phyloP scores from a whole-genome alignment of 1,140 invertebrate genomes.

The Neodiprion lecontei region DNA sequence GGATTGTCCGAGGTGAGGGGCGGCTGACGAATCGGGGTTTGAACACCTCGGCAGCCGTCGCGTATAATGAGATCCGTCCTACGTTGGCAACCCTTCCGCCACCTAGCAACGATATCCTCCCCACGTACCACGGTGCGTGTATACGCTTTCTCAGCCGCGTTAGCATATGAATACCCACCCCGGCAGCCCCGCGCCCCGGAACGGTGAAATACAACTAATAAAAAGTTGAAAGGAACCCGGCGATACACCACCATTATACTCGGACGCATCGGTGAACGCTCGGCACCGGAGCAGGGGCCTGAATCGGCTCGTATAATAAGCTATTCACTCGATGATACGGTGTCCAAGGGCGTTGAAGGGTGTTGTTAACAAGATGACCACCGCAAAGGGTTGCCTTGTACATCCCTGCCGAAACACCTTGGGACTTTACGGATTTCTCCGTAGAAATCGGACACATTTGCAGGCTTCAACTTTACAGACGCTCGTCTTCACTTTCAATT shows the following conservation, averaged over 20 bases:
- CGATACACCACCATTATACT: neutral
- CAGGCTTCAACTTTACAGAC: no score
- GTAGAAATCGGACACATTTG: no score
- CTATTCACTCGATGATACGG: neutral
- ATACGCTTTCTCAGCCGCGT: conserved; percentile 18
- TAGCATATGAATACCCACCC: conserved; percentile 47
- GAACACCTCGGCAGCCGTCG: conserved; percentile 9
- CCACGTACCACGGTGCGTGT: no score
- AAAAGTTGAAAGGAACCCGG: conserved; percentile 36
- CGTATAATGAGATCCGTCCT: conserved; percentile 4
- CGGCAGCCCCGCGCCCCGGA: conserved; percentile 23
- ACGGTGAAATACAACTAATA: conserved; percentile 41
- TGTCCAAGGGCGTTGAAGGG: neutral
- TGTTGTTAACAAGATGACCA: neutral
- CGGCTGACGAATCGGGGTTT: neutral
- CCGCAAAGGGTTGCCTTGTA: no score
- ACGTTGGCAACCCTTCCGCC: conserved; percentile 1
- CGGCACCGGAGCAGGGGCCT: neutral
- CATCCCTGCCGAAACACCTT: no score
- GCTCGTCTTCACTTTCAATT: no score
- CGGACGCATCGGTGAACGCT: no score
- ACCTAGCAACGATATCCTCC: neutral
- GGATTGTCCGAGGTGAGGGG: neutral
- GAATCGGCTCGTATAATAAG: neutral
- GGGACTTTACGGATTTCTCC: no score